A percentile compares a stretch with the other conserved stretches of the same genome.
phyloP scores from a whole-genome alignment of 1,140 invertebrate species.

The Monomorium pharaonis region DNA sequence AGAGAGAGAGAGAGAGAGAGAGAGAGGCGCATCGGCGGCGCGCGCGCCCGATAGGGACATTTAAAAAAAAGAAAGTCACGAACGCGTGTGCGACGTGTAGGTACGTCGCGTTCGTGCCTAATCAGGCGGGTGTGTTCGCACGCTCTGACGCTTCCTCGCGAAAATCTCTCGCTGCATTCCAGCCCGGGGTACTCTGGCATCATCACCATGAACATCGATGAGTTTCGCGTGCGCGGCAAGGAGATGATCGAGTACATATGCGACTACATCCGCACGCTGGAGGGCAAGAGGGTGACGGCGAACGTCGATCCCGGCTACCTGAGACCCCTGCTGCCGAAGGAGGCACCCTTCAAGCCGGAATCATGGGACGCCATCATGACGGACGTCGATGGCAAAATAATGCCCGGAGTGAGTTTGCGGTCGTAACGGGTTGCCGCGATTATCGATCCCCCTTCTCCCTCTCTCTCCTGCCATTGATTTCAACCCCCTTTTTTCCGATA shows the following conservation, averaged over 20 bases:
- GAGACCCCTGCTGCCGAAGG: slow-evolving; percentile 89
- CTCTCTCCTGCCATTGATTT: slow-evolving; percentile 52
- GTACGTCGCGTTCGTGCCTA: slow-evolving; percentile 44
- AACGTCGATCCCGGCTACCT: slow-evolving; percentile 95
- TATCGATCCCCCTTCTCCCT: slow-evolving; percentile 57
- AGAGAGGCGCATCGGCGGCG: neutral
- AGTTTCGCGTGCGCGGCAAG: slow-evolving; percentile 93
- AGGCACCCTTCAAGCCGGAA: slow-evolving; percentile 93
- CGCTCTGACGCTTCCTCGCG: neutral
- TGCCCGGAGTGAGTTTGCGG: slow-evolving; percentile 92
- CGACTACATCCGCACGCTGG: slow-evolving; percentile 92
- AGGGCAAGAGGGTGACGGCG: slow-evolving; percentile 91
- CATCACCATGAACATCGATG: slow-evolving; percentile 93
- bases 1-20: too few relatives aligned
- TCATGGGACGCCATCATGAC: slow-evolving; percentile 94
- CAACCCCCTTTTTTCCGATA: slow-evolving; percentile 58
- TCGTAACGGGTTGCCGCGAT: slow-evolving; percentile 36
- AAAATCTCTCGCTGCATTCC: slow-evolving; percentile 58
- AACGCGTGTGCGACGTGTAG: slow-evolving; percentile 44
- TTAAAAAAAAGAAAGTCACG: slow-evolving; percentile 50
- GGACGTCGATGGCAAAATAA: slow-evolving; percentile 95
- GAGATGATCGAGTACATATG: slow-evolving; percentile 98
- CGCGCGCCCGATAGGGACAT: slow-evolving; percentile 31
- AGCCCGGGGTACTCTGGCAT: slow-evolving; percentile 51
- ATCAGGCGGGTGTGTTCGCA: slow-evolving; percentile 18